These are phyloP conservation scores for Sebastes baramenuke DNA, from an alignment of 2,797 vertebrate species.

Conservation along the genomic window DNA sequence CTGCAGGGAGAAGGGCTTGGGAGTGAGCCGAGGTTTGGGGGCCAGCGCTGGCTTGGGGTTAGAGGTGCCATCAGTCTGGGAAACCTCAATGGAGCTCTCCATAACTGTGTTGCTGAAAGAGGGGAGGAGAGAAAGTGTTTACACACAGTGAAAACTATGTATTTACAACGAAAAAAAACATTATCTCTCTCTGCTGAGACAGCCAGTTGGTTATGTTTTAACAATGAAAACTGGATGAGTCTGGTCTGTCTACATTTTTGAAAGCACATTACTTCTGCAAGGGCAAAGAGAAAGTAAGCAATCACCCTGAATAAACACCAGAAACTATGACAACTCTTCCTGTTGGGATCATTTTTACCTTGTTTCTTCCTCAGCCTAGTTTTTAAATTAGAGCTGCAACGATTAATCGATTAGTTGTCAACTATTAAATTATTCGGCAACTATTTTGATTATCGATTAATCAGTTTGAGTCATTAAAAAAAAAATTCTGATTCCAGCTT, in stretches of 20 bases:
- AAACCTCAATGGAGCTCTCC: conserved; percentile 63
- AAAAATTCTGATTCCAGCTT: no score
- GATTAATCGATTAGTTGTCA: no score
- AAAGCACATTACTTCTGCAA: neutral
- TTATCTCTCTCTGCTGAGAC: neutral
- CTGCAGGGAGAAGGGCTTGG: conserved; percentile 89
- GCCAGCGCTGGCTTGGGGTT: conserved; percentile 59
- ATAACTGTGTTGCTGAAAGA: conserved; percentile 63
- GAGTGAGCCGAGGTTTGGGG: conserved; percentile 82
- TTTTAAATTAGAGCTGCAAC: neutral
- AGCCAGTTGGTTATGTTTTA: conserved; percentile 5
- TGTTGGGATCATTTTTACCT: neutral
- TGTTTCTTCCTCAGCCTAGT: neutral
- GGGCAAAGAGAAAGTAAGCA: conserved; percentile 27
- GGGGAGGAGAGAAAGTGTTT: conserved; percentile 13
- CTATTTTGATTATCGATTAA: no score
- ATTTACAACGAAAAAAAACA: conserved; percentile 14
- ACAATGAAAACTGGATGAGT: conserved; percentile 6
- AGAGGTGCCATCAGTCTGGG: conserved; percentile 33
- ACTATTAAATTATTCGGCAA: no score
- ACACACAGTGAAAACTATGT: neutral
- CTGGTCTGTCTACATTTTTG: conserved; percentile 64
- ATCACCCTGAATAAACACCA: conserved; percentile 18
- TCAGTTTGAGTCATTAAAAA: no score
- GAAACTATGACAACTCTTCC: neutral